Evolutionary conservation across 2,113 vertebrate species (phyloP), one percentile per base, ranked within the genome.

Genomic region (Bolborhynchus lineola): DNA sequence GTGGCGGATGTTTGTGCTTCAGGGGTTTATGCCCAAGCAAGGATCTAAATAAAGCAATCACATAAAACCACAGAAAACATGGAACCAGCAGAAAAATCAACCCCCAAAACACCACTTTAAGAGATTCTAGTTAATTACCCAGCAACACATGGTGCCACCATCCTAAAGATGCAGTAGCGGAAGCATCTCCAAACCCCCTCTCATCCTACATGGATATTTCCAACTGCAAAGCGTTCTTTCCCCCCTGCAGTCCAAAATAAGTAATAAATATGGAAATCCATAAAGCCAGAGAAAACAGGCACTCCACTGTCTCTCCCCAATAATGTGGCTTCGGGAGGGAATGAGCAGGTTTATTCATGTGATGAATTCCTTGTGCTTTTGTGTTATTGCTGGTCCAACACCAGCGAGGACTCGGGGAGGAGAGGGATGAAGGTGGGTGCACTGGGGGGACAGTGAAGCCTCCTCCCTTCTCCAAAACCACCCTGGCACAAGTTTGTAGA

Each of bases 231-330:
- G 89, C 47, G 13, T 44, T 81, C 76, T 29, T 31, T 16, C 39
- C 82, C 62, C 75, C 72, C 62, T 13, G 90, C 50, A 44, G 91
- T 28, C 46, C 86, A 50, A 91, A 91, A 21, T 75, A 82, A 95
- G 97, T 64, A 97, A 98, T 98, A 97, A 98, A 98, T 96, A 98
- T 97, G 98, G 98, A 98, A 98, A 98, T 97, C 72, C 25, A 20
- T 35, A 94, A 95, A 97, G 91, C 87, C 65, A 60, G 82, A 18
- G 13, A 84, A 92, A 96, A 77, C 29, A 86, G 95, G 65, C 84
- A 76, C 79, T 72, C 53, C 15, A 33, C 93, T 50, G 81, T 14
- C 87, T 86, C 84, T 89, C 47, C 18, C 94, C 96, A 91, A 44
- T 94, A 76, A 16, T 23, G 14, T 11, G 6, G 57, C 69, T 47